phyloP scores from a whole-genome alignment of 2,888 invertebrate genomes.

The Pyralis farinalis region DNA sequence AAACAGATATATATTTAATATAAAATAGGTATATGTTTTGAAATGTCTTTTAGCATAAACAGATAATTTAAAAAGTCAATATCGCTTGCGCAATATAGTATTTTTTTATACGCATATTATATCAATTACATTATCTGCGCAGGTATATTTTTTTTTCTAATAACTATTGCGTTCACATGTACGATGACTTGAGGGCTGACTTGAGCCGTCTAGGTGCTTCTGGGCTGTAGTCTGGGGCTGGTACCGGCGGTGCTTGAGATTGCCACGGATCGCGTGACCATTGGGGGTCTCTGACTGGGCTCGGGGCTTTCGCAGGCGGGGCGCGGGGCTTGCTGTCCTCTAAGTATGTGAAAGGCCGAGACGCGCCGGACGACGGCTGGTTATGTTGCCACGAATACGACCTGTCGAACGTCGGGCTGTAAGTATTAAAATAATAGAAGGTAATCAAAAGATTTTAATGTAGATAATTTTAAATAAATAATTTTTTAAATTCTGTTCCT shows the following conservation, averaged over 20 bases:
- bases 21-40: too few relatives aligned
- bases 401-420: constrained; percentile 37
- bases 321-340: constrained; percentile 41
- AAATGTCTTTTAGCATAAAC: too few relatives aligned
- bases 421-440: too few relatives aligned
- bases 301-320: constrained; percentile 22
- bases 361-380: constrained; percentile 16
- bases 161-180: constrained; percentile 29
- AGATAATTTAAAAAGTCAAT: too few relatives aligned
- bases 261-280: constrained; percentile 48
- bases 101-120: too few relatives aligned
- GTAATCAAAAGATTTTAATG: too few relatives aligned
- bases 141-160: too few relatives aligned
- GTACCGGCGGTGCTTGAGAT: constrained; percentile 36
- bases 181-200: constrained; percentile 55
- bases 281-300: constrained; percentile 24
- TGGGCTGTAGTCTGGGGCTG: constrained; percentile 63
- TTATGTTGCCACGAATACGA: constrained; percentile 54
- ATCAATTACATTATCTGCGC: too few relatives aligned
- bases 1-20: too few relatives aligned
- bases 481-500: too few relatives aligned
- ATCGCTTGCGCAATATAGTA: too few relatives aligned
- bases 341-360: constrained; percentile 56
- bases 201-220: constrained; percentile 49
- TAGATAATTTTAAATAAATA: too few relatives aligned